Evolutionary conservation across 2,888 invertebrate genomes (phyloP), one percentile per base, ranked within the genome.

Genomic region (Pristionchus arcanus): DNA sequence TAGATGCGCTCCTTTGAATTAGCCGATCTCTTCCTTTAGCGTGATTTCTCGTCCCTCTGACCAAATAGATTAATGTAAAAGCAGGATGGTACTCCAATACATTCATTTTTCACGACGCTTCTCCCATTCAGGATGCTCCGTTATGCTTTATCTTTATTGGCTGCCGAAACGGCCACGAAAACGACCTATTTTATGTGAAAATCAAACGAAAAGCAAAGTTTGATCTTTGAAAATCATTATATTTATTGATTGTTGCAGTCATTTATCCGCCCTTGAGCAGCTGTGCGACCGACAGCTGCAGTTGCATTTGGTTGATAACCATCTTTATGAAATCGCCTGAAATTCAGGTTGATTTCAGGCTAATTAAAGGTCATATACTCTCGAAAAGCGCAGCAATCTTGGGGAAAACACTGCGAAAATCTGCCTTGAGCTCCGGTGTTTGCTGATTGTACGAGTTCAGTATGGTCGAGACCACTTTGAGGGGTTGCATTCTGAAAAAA

Each of bases 271-370:
- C 25, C n/a, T 77, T 77, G 42, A 77, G 21, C n/a, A 77, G 13
- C n/a, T 77, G 77, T 42, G 77, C 77, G 42, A 77, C 77, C 2
- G 49, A 77, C 37, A 77, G 49, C 15, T 77, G 77, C 42, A 77
- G n/a, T 25, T 77, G 77, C 77, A 77, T 77, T 13, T 77, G 77
- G 13, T 21, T 77, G 42, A 77, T 77, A 25, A 77, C 77, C 77
- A 77, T 42, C 42, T 77, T 77, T 42, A 77, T 37, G 77, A 77
- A 77, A 49, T 77, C 77, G 77, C 77, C 77, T 77, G 77, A 25
- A 77, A 77, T 71, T 55, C 5, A 71, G 1, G 71, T 28, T 4
- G 28, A 71, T 31, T 71, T 15, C 15, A 11, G 28, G 34, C 15
- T 16, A 19, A 55, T 1, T 13, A 37, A 2, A 77, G 77, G 5